phyloP scores from a whole-genome alignment of 1,140 invertebrate genomes.

The Drosophila triauraria region DNA sequence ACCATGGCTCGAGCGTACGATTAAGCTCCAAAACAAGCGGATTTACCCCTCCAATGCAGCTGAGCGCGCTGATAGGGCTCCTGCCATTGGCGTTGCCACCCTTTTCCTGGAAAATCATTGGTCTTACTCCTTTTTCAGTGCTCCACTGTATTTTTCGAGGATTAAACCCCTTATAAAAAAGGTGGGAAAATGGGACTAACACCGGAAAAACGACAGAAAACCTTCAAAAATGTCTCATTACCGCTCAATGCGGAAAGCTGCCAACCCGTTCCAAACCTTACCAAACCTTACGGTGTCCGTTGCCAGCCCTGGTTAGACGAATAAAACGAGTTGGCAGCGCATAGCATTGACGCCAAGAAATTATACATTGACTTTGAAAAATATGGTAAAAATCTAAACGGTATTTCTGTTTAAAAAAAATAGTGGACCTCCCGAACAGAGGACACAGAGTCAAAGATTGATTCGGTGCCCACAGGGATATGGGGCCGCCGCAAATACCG shows the following conservation, averaged over 20 bases:
- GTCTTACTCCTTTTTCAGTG: no score
- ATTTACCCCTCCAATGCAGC: background rate
- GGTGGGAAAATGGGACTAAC: background rate
- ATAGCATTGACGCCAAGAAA: conserved; percentile 39
- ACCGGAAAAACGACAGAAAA: background rate
- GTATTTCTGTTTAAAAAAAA: background rate
- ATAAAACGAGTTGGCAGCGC: background rate
- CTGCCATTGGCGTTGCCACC: background rate
- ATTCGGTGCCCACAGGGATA: background rate
- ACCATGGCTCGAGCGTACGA: background rate
- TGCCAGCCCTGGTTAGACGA: no score
- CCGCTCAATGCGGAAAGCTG: background rate
- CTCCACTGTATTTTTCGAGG: no score
- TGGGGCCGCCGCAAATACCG: background rate
- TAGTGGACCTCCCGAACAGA: background rate
- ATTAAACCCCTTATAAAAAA: background rate
- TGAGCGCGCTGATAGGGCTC: background rate
- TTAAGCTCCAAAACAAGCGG: background rate
- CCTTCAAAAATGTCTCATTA: background rate
- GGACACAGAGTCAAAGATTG: background rate
- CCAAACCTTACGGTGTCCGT: background rate
- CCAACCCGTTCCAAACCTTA: background rate
- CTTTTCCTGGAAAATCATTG: background rate
- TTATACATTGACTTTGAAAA: conserved; percentile 48
- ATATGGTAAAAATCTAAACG: conserved; percentile 41